These are phyloP conservation scores for Salvelinus alpinus DNA, from an alignment of 2,113 vertebrate species.

Conservation along the genomic window DNA sequence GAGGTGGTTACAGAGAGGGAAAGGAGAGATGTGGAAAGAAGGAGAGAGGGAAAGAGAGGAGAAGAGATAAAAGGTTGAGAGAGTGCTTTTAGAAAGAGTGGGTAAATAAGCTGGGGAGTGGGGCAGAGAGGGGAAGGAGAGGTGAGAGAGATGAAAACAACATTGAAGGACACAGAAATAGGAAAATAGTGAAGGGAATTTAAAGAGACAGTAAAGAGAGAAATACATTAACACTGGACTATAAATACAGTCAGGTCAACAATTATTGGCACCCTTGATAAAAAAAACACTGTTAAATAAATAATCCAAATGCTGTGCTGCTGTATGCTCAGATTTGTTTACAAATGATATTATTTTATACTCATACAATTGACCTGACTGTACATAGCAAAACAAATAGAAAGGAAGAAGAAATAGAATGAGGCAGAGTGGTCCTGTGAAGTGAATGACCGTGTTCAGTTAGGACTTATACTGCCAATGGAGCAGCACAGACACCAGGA, in stretches of 20 bases:
- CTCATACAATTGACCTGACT: too few species aligned
- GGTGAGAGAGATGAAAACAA: background rate
- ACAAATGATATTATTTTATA: too few species aligned
- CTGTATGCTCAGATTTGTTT: too few species aligned
- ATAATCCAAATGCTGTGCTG: too few species aligned
- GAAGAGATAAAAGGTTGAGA: background rate
- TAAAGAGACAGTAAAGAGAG: background rate
- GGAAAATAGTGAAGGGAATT: background rate
- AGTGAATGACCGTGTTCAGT: too few species aligned
- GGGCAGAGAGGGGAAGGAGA: background rate
- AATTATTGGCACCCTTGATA: too few species aligned
- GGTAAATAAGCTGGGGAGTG: background rate
- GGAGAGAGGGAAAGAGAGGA: background rate
- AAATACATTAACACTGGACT: background rate
- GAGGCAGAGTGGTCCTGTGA: background rate
- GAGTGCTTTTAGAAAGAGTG: background rate
- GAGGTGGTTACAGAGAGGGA: background rate
- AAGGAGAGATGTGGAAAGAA: background rate
- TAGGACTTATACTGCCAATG: too few species aligned
- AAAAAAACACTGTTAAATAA: too few species aligned
- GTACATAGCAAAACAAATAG: too few species aligned
- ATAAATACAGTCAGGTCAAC: background rate
- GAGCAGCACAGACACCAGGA: too few species aligned
- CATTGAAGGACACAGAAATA: background rate
- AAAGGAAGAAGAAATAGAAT: background rate